Percentiles rank a stretch among this genome's conserved stretches.
These are phyloP conservation scores for Linurgus olivaceus DNA, from an alignment of 2,797 vertebrate species.

Conservation along the genomic window DNA sequence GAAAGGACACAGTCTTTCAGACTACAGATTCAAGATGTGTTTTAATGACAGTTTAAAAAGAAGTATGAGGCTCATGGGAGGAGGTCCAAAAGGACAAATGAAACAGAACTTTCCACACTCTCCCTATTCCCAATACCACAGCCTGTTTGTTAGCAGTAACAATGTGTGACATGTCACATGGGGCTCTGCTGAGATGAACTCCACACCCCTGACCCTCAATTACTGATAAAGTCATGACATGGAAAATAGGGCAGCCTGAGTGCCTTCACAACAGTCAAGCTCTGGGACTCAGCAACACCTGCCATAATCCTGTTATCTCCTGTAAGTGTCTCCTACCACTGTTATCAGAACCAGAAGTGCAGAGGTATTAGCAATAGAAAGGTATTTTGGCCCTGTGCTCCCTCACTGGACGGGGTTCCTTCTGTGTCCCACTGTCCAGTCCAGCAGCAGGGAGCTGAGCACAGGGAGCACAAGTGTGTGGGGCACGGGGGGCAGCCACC, in stretches of 20 bases:
- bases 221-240: conserved; percentile 6
- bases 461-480: accelerated
- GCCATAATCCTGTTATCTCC: background rate
- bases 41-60: background rate
- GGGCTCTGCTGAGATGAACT: background rate
- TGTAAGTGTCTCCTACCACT: background rate
- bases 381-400: background rate
- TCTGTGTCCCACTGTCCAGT: background rate
- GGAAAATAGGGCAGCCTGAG: background rate
- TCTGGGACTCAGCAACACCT: background rate
- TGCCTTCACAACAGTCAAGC: background rate
- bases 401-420: accelerated
- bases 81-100: background rate
- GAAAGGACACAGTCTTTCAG: background rate
- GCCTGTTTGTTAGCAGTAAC: background rate
- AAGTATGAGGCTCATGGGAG: background rate
- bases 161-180: background rate
- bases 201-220: background rate
- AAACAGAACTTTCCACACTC: background rate
- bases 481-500: accelerated
- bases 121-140: background rate
- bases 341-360: background rate
- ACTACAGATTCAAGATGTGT: background rate
- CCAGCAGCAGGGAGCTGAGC: accelerated
- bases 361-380: background rate